A percentile compares a stretch with the other conserved stretches of the same genome.
These are phyloP conservation scores for Trididemnum clinides DNA, from an alignment of 23 tunicate genomes.

Conservation along the genomic window DNA sequence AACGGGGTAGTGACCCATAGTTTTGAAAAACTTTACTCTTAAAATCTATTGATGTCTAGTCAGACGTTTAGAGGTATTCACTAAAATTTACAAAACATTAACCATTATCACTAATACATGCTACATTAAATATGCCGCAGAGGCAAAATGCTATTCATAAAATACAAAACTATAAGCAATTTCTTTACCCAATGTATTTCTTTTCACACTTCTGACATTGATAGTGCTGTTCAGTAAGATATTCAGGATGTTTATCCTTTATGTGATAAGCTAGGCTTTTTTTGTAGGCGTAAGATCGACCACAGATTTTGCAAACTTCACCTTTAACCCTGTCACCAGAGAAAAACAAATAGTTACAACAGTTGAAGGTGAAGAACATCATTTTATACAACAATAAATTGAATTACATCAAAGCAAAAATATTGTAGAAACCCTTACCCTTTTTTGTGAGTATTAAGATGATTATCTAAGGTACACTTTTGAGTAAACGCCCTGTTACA, in stretches of 20 bases:
- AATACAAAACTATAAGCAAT: too few species aligned
- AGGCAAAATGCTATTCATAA: too few species aligned
- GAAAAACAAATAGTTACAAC: not conserved
- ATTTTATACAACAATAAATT: not conserved
- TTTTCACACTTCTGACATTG: constrained; percentile 34
- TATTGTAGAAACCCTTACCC: not conserved
- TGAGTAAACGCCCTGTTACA: constrained; percentile 49
- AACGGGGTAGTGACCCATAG: too few species aligned
- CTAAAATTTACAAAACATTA: too few species aligned
- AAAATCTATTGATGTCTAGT: too few species aligned
- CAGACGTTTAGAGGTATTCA: too few species aligned
- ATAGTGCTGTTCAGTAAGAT: not conserved
- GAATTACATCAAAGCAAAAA: not conserved
- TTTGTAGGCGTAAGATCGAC: constrained; percentile 51
- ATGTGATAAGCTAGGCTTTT: constrained; percentile 58
- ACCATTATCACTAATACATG: too few species aligned
- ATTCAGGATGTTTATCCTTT: constrained; percentile 36
- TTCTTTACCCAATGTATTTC: constrained; percentile 39
- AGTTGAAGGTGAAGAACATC: not conserved
- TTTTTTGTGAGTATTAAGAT: constrained; percentile 40
- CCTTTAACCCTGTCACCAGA: constrained; percentile 28
- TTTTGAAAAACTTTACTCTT: too few species aligned
- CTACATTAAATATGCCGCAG: too few species aligned
- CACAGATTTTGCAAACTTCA: constrained; percentile 60
- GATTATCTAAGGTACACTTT: constrained; percentile 50